Conservation (phyloP, 2,797 vertebrate species). For the Muraenolepis orangiensis region DNA sequence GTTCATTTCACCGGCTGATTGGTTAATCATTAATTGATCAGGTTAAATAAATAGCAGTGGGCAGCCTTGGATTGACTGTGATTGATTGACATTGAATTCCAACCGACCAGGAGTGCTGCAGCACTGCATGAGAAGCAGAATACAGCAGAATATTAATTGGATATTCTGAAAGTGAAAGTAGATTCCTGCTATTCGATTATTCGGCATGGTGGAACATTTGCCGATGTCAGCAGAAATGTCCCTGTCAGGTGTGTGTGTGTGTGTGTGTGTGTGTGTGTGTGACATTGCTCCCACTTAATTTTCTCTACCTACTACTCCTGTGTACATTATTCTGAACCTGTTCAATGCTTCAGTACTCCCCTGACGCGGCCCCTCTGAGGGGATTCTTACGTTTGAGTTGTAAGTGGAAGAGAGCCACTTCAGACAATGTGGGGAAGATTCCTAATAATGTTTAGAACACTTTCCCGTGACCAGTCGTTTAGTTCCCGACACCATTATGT, state of each 20-base stretch:
- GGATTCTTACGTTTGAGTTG: not conserved
- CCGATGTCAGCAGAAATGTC: not conserved
- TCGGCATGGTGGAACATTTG: not conserved
- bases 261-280: not conserved
- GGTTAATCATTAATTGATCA: not conserved
- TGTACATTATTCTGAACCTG: not conserved
- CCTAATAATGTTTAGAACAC: not conserved
- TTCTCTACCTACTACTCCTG: not conserved
- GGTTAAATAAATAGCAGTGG: not conserved
- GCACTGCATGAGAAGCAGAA: not conserved
- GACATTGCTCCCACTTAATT: not conserved
- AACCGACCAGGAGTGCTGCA: not conserved
- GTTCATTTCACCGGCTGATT: not conserved
- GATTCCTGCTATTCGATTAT: not conserved
- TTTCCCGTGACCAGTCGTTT: not conserved
- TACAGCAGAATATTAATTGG: not conserved
- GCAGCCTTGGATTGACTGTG: not conserved
- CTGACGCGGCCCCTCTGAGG: not conserved
- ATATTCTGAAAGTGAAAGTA: not conserved
- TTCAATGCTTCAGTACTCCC: not conserved
- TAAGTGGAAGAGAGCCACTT: not conserved
- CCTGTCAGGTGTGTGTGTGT: conserved; percentile 9
- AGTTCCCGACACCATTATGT: not conserved
- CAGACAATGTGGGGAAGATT: not conserved
- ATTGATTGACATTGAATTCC: not conserved